Base-by-base conservation (phyloP, 2,113 vertebrate genomes). In the Emberiza fucata region DNA sequence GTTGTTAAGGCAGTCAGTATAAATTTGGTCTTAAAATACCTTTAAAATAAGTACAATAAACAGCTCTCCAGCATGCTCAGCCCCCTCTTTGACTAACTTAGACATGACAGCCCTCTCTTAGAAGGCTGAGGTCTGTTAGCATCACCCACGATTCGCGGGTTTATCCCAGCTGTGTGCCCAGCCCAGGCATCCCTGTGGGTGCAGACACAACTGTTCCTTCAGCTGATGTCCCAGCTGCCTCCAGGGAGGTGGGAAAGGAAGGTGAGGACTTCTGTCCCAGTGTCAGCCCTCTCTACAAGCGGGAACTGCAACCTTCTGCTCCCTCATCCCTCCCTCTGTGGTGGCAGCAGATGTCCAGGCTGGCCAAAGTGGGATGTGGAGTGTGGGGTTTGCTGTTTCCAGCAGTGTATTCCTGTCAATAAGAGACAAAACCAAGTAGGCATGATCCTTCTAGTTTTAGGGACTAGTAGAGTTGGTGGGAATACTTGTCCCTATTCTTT, bases 121-220 rank as follows among this genome's bases (percentile, higher is more conserved):
- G 68, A 70, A 80, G 27, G 44, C 68, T 71, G 51, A 66, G 92
- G 54, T 88, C 47, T 82, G 0, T 82, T 16, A 63, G 42, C 90
- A 77, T 13, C 57, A n/a, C 39, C 24, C 23, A 85, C 0, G 0
- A 82, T 9, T 7, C 6, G 12, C 5, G 0, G 48, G 44, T 60
- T 33, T 65, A 60, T 45, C 85, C 79, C 94, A 80, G 88, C 85
- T 92, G 81, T 48, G 66, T 61, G 63, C 75, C 45, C 66, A 35
- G 40, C 11, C 37, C 81, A 71, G 17, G 61, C 40, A 33, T 10
- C 53, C 40, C 22, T 21, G 73, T 0, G 22, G 57, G 61, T 76
- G 44, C 66, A 85, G 63, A 93, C 14, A 3, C 18, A 24, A 5
- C 3, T 23, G 29, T 15, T 61, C 90, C 69, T 86, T 82, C 94